Conservation (phyloP, 2,113 vertebrate species). For the Alosa alosa region DNA sequence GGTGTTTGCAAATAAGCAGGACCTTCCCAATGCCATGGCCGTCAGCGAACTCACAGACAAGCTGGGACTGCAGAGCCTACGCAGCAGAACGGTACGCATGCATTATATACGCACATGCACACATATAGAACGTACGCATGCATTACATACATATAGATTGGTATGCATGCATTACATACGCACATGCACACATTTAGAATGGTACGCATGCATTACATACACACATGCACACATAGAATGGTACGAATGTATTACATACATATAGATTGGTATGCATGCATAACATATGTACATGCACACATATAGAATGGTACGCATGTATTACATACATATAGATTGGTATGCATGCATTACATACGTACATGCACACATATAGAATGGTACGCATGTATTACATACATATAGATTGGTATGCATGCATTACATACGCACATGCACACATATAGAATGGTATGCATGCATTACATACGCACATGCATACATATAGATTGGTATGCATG, state of each 20-base stretch:
- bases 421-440: background rate
- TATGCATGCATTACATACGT: too few species aligned
- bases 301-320: too few species aligned
- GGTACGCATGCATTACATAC: background rate
- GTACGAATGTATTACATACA: too few species aligned
- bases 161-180: background rate
- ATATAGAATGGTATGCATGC: background rate
- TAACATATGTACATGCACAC: too few species aligned
- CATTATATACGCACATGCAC: background rate
- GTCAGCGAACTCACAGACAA: conserved; percentile 85
- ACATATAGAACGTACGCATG: background rate
- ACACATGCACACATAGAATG: too few species aligned
- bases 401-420: background rate
- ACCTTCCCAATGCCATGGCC: conserved; percentile 87
- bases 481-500: too few species aligned
- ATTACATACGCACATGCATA: too few species aligned
- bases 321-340: too few species aligned
- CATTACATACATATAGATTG: background rate
- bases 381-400: background rate
- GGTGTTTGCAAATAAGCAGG: conserved; percentile 94
- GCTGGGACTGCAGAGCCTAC: conserved; percentile 77
- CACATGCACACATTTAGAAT: background rate
- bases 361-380: too few species aligned
- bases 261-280: too few species aligned
- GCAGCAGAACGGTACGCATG: conserved; percentile 77